A percentile compares a stretch with the other conserved stretches of the same genome.
Conservation (phyloP, 37 sponge, comb jelly and placozoan species). For the Halisarca cf. caerulea region DNA sequence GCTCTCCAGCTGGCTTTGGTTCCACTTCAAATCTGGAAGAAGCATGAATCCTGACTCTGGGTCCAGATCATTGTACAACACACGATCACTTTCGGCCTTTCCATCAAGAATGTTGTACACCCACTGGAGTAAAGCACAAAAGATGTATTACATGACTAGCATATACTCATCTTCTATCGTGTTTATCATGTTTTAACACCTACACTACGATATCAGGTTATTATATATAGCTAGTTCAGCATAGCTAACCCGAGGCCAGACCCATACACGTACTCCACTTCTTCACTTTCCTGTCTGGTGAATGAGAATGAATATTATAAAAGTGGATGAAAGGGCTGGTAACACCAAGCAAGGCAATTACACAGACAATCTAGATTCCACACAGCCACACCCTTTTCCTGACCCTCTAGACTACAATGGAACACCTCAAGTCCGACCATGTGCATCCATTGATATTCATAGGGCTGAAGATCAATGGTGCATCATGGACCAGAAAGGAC, state of each 20-base stretch:
- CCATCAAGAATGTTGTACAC: slow-evolving; percentile 96
- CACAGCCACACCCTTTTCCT: too few species aligned
- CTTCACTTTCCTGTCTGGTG: background rate
- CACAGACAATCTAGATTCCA: too few species aligned
- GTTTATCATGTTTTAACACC: background rate
- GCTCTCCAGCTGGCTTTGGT: slow-evolving; percentile 58
- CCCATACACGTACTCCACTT: background rate
- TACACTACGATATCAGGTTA: background rate
- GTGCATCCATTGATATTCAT: too few species aligned
- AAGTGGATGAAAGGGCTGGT: too few species aligned
- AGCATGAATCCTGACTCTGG: slow-evolving; percentile 82
- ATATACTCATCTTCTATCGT: background rate
- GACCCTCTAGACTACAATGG: too few species aligned
- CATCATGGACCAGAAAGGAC: too few species aligned
- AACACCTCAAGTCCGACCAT: too few species aligned
- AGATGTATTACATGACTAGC: background rate
- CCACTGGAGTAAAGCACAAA: slow-evolving; percentile 65
- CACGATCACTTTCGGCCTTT: slow-evolving; percentile 75
- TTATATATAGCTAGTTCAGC: too few species aligned
- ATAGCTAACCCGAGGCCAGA: background rate
- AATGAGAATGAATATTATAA: background rate
- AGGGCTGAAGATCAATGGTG: too few species aligned
- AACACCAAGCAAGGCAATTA: too few species aligned
- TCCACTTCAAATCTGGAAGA: slow-evolving; percentile 96
- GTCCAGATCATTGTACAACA: slow-evolving; percentile 76